These are phyloP conservation scores for Nyctibius bracteatus DNA, from an alignment of 2,113 vertebrate species.

Conservation along the genomic window DNA sequence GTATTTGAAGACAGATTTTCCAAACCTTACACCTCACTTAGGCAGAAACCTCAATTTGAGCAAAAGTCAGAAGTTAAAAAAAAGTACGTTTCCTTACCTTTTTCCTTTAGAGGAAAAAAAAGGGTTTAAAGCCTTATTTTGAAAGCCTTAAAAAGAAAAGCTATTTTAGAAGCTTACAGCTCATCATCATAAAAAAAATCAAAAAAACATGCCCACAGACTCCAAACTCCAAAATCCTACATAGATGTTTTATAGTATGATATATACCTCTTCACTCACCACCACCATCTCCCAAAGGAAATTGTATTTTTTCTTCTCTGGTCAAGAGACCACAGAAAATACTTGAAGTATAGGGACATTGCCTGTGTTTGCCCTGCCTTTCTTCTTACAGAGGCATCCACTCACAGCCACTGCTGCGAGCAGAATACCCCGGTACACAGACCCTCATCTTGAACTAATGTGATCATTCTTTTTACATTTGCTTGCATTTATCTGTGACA, in stretches of 20 bases:
- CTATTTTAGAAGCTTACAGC: background rate
- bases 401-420: background rate
- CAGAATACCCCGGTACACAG: background rate
- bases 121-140: background rate
- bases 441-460: background rate
- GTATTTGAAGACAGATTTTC: background rate
- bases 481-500: background rate
- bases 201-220: background rate
- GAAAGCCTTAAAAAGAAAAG: background rate
- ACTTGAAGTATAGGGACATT: background rate
- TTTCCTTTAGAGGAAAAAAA: background rate
- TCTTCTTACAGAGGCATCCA: background rate
- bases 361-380: background rate
- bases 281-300: background rate
- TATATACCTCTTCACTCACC: background rate
- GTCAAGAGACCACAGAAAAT: background rate
- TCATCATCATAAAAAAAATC: background rate
- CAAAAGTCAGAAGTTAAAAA: background rate
- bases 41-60: background rate
- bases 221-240: background rate
- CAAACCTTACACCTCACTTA: background rate
- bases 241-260: background rate
- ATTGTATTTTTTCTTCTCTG: background rate
- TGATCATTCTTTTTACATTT: background rate
- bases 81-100: background rate